Conservation (phyloP, 2,113 vertebrate species). For the Chaenocephalus aceratus region DNA sequence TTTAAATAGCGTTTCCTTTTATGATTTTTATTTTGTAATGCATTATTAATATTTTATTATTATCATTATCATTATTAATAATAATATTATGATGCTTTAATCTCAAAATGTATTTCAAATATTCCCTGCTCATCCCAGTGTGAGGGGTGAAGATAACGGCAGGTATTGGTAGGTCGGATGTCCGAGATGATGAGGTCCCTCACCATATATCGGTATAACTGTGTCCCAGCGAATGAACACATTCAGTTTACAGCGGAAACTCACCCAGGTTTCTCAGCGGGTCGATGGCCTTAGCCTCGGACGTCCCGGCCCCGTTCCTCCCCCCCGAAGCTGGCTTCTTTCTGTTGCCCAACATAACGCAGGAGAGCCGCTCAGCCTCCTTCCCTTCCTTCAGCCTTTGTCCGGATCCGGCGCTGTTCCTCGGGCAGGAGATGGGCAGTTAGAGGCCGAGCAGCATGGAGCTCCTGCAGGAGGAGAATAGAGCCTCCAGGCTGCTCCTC, state of each 20-base stretch:
- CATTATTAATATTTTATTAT: no score
- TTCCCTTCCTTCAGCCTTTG: neutral
- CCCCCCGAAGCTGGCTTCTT: slow-evolving; percentile 42
- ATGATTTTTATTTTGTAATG: no score
- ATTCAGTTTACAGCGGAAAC: neutral
- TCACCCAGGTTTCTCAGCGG: slow-evolving; percentile 80
- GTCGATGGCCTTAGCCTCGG: slow-evolving; percentile 73
- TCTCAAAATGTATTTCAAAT: no score
- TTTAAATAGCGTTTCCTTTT: no score
- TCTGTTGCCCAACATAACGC: slow-evolving; percentile 72
- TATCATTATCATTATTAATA: no score
- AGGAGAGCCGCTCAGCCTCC: neutral
- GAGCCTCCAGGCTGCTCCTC: neutral
- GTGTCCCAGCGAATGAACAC: neutral
- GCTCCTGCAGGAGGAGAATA: neutral
- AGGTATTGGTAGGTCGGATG: no score
- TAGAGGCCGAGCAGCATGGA: neutral
- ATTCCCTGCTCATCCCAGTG: no score
- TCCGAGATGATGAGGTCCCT: no score
- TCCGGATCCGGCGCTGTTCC: neutral
- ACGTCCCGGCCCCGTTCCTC: slow-evolving; percentile 71
- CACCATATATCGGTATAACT: no score
- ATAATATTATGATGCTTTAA: no score
- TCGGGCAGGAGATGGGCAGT: neutral
- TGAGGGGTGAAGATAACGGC: neutral